Evolutionary conservation across 2,113 vertebrate species (phyloP).

Genomic region (Osmerus mordax): DNA sequence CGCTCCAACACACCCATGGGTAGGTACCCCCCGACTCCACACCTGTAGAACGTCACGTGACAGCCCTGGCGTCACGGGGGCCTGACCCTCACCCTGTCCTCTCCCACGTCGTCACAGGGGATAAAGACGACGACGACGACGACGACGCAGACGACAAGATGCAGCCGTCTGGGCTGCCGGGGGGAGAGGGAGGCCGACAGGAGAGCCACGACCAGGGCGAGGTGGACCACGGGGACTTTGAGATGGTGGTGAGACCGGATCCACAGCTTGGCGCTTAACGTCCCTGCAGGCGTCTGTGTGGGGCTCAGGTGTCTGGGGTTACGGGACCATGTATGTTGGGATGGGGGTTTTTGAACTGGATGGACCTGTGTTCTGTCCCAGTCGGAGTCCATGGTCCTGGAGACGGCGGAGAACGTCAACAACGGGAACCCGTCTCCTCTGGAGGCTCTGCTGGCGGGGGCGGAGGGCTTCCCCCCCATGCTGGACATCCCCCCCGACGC

Average conservation of each 20-base stretch:
- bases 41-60: not conserved
- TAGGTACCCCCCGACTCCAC: not conserved
- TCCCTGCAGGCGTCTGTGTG: no score
- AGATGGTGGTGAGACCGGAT: conserved; percentile 92
- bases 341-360: not conserved
- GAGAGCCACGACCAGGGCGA: conserved; percentile 95
- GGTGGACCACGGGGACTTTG: conserved; percentile 96
- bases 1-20: conserved; percentile 94
- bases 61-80: not conserved
- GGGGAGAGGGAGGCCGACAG: conserved; percentile 83
- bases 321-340: not conserved
- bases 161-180: conserved; percentile 85
- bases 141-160: conserved; percentile 96
- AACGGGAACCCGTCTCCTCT: conserved; percentile 96
- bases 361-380: conserved; percentile 41
- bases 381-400: conserved; percentile 98
- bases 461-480: conserved; percentile 97
- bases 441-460: conserved; percentile 93
- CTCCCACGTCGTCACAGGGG: conserved; percentile 69
- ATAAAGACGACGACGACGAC: conserved; percentile 96
- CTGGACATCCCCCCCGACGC: conserved; percentile 98
- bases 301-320: not conserved
- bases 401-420: conserved; percentile 93
- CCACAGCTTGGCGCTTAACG: not conserved
- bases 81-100: not conserved